Conservation (phyloP, 2,888 invertebrate genomes). For the Sminthurinus aureus region DNA sequence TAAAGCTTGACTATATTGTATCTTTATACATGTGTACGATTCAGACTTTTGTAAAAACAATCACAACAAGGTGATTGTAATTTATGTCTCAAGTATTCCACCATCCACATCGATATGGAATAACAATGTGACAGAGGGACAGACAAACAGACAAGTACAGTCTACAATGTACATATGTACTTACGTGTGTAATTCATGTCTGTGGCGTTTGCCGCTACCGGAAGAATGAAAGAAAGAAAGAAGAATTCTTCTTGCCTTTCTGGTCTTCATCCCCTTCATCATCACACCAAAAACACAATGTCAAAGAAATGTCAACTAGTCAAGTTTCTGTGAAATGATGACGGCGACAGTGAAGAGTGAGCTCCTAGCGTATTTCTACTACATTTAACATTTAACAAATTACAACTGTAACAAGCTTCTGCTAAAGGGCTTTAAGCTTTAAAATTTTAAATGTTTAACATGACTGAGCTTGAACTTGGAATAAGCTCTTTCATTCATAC, state of each 20-base stretch:
- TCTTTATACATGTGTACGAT: too few relatives aligned
- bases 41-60: slow-evolving; percentile 22
- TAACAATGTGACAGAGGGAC: not conserved
- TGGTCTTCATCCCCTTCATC: not conserved
- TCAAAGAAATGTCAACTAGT: not conserved
- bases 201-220: too few relatives aligned
- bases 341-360: not conserved
- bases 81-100: too few relatives aligned
- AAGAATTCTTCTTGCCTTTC: not conserved
- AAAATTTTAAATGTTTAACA: too few relatives aligned
- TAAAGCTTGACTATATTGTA: slow-evolving; percentile 3
- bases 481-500: too few relatives aligned
- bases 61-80: slow-evolving; percentile 6
- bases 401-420: too few relatives aligned
- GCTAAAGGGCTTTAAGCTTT: too few relatives aligned
- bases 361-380: not conserved
- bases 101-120: too few relatives aligned
- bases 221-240: not conserved
- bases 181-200: too few relatives aligned
- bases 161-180: too few relatives aligned
- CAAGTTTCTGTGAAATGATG: not conserved
- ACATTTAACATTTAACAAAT: too few relatives aligned
- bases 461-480: too few relatives aligned
- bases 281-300: not conserved
- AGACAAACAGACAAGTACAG: not conserved